These are phyloP conservation scores for Pyrrhia umbra DNA, from an alignment of 2,888 invertebrate genomes.

Conservation along the genomic window DNA sequence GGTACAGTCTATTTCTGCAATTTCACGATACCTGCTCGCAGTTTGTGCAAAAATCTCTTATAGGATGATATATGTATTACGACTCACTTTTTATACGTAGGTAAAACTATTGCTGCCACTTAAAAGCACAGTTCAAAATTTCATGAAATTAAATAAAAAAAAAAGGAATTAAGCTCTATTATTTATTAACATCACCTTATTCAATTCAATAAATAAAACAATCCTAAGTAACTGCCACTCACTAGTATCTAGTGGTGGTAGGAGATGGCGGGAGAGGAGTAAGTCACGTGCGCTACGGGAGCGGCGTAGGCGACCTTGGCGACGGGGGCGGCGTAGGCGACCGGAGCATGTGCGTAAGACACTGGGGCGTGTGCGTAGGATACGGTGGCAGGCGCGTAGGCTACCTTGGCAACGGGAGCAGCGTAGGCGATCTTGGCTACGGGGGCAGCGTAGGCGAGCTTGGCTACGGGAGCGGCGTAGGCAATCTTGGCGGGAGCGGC, in stretches of 20 bases:
- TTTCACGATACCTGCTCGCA: conserved; percentile 12
- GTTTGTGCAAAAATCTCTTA: neutral
- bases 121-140: neutral
- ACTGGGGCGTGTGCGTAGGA: conserved; percentile 74
- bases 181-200: conserved; percentile 62
- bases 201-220: conserved; percentile 72
- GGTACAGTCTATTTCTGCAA: conserved; percentile 26
- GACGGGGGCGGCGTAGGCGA: conserved; percentile 59
- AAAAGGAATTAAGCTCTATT: conserved; percentile 11
- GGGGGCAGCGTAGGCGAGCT: conserved; percentile 60
- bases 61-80: too few species aligned
- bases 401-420: conserved; percentile 56
- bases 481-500: too few species aligned
- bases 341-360: conserved; percentile 73
- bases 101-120: too few species aligned
- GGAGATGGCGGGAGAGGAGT: conserved; percentile 80
- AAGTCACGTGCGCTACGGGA: conserved; percentile 76
- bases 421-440: conserved; percentile 61
- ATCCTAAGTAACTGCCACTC: conserved; percentile 21
- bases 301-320: conserved; percentile 63
- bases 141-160: conserved; percentile 35
- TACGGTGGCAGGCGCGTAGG: conserved; percentile 63
- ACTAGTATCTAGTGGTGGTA: conserved; percentile 78
- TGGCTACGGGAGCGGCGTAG: too few species aligned
- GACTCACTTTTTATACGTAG: too few species aligned